Percentiles rank a stretch among this genome's conserved stretches.
Evolutionary conservation across 2,113 vertebrate genomes (phyloP).

Genomic region (Pachyramphus minor): DNA sequence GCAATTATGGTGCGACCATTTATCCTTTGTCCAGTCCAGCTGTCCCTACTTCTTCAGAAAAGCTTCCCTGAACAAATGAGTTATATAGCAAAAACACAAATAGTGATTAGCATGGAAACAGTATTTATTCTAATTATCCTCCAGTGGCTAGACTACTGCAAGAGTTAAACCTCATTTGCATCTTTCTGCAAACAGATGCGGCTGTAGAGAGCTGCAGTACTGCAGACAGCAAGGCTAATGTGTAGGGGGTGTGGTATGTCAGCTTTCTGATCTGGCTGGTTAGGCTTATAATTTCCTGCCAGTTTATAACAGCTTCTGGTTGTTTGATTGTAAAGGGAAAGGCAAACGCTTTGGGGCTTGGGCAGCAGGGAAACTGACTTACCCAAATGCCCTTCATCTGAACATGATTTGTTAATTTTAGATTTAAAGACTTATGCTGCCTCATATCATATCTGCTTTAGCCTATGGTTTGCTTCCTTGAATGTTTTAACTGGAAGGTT

Average conservation of each 20-base stretch:
- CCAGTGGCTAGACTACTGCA: not conserved
- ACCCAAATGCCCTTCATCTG: not conserved
- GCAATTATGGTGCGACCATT: not conserved
- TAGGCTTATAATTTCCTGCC: not conserved
- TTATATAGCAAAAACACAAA: not conserved
- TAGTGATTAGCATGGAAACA: not conserved
- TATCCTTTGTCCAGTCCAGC: not conserved
- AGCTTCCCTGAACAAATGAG: not conserved
- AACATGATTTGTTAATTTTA: not conserved
- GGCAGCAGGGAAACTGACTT: not conserved
- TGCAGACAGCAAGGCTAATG: not conserved
- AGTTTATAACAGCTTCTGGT: not conserved
- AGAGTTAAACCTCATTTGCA: conserved; percentile 33
- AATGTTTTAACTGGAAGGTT: not conserved
- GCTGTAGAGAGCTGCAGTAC: not conserved
- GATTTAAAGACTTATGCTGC: not conserved
- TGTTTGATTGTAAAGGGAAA: not conserved
- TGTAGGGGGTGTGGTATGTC: not conserved
- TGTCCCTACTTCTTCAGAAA: not conserved
- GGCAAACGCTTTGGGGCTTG: not conserved
- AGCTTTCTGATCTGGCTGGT: not conserved
- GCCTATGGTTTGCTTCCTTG: not conserved
- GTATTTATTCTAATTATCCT: not conserved
- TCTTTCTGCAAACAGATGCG: not conserved
- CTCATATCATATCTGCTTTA: not conserved